Conservation (phyloP, 2,888 invertebrate genomes). For the Acleris laterana region DNA sequence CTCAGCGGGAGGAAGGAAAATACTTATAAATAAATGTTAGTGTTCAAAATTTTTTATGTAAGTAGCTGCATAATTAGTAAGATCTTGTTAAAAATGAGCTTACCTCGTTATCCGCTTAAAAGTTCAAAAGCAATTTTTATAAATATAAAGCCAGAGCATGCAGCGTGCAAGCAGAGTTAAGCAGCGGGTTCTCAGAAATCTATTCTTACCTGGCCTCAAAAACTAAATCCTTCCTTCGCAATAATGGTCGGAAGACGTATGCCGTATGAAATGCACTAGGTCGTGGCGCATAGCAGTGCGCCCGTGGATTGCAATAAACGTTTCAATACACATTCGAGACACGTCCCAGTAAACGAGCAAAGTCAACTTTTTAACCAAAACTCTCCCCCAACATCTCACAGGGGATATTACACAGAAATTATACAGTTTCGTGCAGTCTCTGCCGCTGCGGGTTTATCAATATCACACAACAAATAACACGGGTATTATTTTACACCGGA, state of each 20-base stretch:
- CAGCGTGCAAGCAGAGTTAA: conserved; percentile 9
- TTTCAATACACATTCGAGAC: conserved; percentile 84
- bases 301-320: conserved; percentile 83
- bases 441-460: conserved; percentile 47
- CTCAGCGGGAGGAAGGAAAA: conserved; percentile 6
- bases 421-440: conserved; percentile 64
- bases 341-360: conserved; percentile 72
- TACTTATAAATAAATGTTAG: background rate
- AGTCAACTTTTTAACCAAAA: conserved; percentile 73
- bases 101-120: background rate
- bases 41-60: background rate
- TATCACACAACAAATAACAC: conserved; percentile 42
- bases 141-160: conserved; percentile 20
- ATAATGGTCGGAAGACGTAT: conserved; percentile 91
- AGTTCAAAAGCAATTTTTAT: conserved; percentile 7
- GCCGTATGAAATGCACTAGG: conserved; percentile 89
- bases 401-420: conserved; percentile 68
- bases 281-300: conserved; percentile 92
- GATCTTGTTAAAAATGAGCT: background rate
- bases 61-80: too few species aligned
- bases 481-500: conserved; percentile 76
- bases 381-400: conserved; percentile 77
- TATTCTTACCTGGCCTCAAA: conserved; percentile 59
- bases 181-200: conserved; percentile 40
- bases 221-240: conserved; percentile 86